Base-by-base conservation (phyloP, 2,113 vertebrate species). In the Pseudopipra pipra region DNA sequence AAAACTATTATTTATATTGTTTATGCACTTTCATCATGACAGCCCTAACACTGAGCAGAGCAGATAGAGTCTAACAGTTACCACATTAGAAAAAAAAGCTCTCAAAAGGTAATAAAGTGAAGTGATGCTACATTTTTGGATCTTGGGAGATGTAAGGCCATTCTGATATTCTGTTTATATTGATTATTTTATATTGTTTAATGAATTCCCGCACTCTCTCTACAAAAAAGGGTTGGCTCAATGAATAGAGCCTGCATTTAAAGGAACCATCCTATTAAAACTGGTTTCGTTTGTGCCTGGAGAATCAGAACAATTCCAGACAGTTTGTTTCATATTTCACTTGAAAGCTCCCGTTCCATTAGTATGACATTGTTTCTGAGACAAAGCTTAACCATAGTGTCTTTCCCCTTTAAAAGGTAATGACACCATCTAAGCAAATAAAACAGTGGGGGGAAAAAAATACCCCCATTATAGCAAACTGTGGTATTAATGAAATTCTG, bases 401-500 rank as follows among this genome's bases (percentile, higher is more conserved):
- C 82, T 85, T 93, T 94, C 68, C 25, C 65, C 71, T 93, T 93
- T 95, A 96, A 94, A 94, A 96, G 73, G 54, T 73, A 97, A 95
- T 79, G 86, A 90, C 89, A 93, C 84, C 66, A 87, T 89, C 87
- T 92, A 94, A 97, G 95, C 61, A 92, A 74, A 87, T 93, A 81
- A 84, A 97, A 88, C 63, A 52, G 94, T 44, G 39, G 89, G 80
- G 39, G 13, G 1, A 46, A 74, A 71, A 28, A 46, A 61, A 75
- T 61, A 87, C 87, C 81, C 77, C 96, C 92, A 93, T 96, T 95
- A 94, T 22, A 93, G 87, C 65, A 95, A 96, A 95, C 89, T 91
- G 93, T 89, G 86, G 74, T 96, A 95, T 97, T 97, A 97, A 97
- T 97, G 96, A 94, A 96, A 97, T 97, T 97, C 97, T 97, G 97